phyloP scores from a whole-genome alignment of 2,797 vertebrate genomes.

The Falco columbarius region DNA sequence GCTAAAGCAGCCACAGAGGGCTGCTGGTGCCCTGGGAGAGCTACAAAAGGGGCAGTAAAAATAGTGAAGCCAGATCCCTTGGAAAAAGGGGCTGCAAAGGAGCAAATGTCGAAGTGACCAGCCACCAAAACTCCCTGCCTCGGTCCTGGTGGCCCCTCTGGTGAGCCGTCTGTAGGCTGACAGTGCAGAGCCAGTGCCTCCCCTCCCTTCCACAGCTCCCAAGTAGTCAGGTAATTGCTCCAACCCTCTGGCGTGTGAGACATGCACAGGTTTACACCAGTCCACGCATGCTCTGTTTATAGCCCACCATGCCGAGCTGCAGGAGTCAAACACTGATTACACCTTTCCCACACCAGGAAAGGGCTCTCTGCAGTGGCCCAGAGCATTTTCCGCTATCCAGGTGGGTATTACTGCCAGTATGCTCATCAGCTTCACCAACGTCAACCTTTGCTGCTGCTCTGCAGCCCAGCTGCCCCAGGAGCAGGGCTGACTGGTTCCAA shows the following conservation, averaged over 20 bases:
- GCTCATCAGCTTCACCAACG: neutral
- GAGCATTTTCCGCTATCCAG: neutral
- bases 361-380: neutral
- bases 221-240: neutral
- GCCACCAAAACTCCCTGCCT: neutral
- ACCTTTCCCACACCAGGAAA: neutral
- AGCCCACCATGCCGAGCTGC: neutral
- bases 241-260: fast-evolving
- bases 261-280: neutral
- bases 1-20: neutral
- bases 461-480: neutral
- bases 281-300: fast-evolving
- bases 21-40: neutral
- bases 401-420: neutral
- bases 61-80: neutral
- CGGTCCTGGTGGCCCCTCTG: fast-evolving
- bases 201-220: neutral
- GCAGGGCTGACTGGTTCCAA: neutral
- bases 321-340: neutral
- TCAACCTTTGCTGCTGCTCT: too few relatives aligned
- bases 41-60: neutral
- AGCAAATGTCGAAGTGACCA: fast-evolving
- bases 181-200: neutral
- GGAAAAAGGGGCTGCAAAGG: neutral
- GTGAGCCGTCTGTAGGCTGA: neutral